Base-by-base conservation (phyloP, 2,113 vertebrate species). In the Paracanthobrama guichenoti region DNA sequence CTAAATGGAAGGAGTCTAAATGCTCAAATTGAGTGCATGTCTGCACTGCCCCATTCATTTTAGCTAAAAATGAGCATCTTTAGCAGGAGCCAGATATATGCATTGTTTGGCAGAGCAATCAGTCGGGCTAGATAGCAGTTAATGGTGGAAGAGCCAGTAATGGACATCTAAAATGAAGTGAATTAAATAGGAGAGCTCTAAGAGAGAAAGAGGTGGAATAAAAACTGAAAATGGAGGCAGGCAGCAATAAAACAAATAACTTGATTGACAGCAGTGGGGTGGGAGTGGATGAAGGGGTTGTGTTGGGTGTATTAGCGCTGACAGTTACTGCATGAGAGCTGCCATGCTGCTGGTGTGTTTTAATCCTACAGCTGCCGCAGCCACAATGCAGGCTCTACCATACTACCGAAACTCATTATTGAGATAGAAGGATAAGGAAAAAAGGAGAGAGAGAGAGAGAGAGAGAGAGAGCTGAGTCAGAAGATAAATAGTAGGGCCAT, bases 31-130 rank as follows among this genome's bases (percentile, higher is more conserved):
- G 88, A 89, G 89, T 91, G 87, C 89, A 71, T 67, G 50, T 76
- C 28, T 69, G 60, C 46, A 53, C 64, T 66, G 44, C 67, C 82
- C 88, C 90, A 88, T 92, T 94, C 91, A 91, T 89, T 87, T 83
- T 88, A 88, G 89, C 88, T 91, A 90, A 91, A 92, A 90, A 55
- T 91, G 88, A 91, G 87, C 90, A 50, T 71, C 87, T 86, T 88
- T 92, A 92, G 93, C 92, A 90, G 91, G 76, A 84, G 76, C 59
- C 48, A 89, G 89, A 92, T 86, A 93, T 88, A 91, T 91, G 92
- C 92, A 90, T 89, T 89, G 88, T 90, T 91, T 90, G 92, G 90
- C 86, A 86, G 89, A 90, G 90, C 89, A 92, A 92, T 93, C 90
- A 90, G 90, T 88, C 64, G 50, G 86, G 85, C 80, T 88, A 86